These are phyloP conservation scores for Kuschelorhynchus macadamiae DNA, from an alignment of 2,888 invertebrate species.

Conservation along the genomic window DNA sequence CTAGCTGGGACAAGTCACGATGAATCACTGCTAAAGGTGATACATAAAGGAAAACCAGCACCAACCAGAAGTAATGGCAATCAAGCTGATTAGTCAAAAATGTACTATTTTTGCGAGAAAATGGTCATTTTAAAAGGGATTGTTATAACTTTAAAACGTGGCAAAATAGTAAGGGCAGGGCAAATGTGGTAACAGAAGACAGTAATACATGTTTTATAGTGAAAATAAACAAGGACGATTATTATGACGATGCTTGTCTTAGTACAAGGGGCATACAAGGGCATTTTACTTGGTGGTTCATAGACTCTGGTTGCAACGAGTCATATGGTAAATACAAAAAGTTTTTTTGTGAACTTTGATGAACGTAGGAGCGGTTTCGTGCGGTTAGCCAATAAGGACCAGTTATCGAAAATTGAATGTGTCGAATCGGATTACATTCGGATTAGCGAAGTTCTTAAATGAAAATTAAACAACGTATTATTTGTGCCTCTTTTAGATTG, in stretches of 20 bases:
- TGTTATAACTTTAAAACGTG: conserved; percentile 15
- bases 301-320: conserved; percentile 11
- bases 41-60: conserved; percentile 3
- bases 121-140: conserved; percentile 11
- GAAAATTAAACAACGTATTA: background rate
- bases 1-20: background rate
- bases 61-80: background rate
- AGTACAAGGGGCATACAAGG: background rate
- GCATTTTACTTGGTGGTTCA: conserved; percentile 15
- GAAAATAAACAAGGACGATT: background rate
- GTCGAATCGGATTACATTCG: background rate
- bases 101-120: conserved; percentile 7
- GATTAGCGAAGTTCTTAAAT: background rate
- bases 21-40: background rate
- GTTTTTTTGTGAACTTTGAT: too few relatives aligned
- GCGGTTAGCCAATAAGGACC: conserved; percentile 4
- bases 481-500: background rate
- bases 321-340: too few relatives aligned
- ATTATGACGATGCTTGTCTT: background rate
- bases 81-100: background rate
- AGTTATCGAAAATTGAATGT: background rate
- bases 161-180: conserved; percentile 9
- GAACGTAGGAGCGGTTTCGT: conserved; percentile 6
- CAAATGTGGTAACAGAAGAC: background rate
- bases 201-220: conserved; percentile 3